Evolutionary conservation across 1,140 invertebrate species (phyloP), one percentile per base, ranked within the genome.

Genomic region (Drosophila novamexicana): DNA sequence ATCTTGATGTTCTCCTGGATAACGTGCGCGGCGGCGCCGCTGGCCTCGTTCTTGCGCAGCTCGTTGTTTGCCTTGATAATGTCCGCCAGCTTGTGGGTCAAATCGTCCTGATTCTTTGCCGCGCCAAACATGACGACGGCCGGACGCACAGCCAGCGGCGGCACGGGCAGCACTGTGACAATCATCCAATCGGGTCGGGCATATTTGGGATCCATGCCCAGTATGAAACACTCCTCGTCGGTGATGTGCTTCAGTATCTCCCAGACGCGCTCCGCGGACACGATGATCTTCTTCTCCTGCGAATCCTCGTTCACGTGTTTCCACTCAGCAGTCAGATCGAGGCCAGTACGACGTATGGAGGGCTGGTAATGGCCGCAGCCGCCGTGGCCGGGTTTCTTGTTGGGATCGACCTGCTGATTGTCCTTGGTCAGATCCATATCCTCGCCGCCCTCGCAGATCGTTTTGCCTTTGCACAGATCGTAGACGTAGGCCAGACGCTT

Each of bases 161-260:
- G 98, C 0, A 99, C 99, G 7, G 99, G 99, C 57, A 99, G 93
- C 5, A 99, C 98, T 7, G 98, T 99, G 2, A 98, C 94, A 50
- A 99, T 96, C 98, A 99, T 99, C 98, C 99, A 99, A 94, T 99
- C 99, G 10, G 99, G 99, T 54, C 99, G 94, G 0, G 98, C 97
- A 93, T 96, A 99, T 92, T 97, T 97, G 0, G 97, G 97, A 92
- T 99, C 97, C 97, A 98, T 98, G 53, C 98, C 99, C 52, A 99
- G 93, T 54, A 99, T 97, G 70, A 97, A 96, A 74, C 97, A 98
- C 89, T 99, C 99, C 91, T 99, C 99, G 93, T 99, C 99, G 77
- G 97, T 96, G 52, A 99, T 99, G 79, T 98, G 96, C 93, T 98
- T 99, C 10, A 99, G 95, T 72, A 99, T 99, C 93, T 99, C 98